Conservation (phyloP, 2,888 invertebrate genomes). For the Lacanobia oleracea region DNA sequence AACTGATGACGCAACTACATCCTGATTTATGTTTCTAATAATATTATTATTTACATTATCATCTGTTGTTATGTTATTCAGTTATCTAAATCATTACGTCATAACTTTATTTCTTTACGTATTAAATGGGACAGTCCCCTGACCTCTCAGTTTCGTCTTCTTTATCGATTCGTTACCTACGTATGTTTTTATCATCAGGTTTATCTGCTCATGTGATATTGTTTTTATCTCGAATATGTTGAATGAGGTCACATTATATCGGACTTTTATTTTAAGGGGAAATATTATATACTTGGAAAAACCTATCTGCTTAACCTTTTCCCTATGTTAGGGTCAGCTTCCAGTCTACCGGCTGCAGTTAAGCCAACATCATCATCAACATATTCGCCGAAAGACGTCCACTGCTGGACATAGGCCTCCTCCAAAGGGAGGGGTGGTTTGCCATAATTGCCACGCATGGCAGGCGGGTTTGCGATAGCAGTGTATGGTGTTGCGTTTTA, state of each 20-base stretch:
- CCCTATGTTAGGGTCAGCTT: too few species aligned
- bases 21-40: conserved; percentile 22
- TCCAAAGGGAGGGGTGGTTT: too few species aligned
- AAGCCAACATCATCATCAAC: too few species aligned
- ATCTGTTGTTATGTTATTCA: conserved; percentile 6
- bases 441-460: too few species aligned
- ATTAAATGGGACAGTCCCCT: conserved; percentile 7
- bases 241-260: neutral
- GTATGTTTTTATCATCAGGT: neutral
- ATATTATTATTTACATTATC: conserved; percentile 35
- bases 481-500: too few species aligned
- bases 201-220: conserved; percentile 6
- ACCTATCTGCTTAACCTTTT: too few species aligned
- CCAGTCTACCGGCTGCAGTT: too few species aligned
- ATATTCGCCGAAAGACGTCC: too few species aligned
- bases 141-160: conserved; percentile 11
- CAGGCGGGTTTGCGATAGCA: too few species aligned
- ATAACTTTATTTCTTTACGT: neutral
- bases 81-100: conserved; percentile 12
- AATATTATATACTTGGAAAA: too few species aligned
- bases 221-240: neutral
- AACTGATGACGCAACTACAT: neutral
- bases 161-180: neutral
- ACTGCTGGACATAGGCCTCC: too few species aligned
- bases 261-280: too few species aligned